phyloP scores from a whole-genome alignment of 2,888 invertebrate species.

The Salticus scenicus region DNA sequence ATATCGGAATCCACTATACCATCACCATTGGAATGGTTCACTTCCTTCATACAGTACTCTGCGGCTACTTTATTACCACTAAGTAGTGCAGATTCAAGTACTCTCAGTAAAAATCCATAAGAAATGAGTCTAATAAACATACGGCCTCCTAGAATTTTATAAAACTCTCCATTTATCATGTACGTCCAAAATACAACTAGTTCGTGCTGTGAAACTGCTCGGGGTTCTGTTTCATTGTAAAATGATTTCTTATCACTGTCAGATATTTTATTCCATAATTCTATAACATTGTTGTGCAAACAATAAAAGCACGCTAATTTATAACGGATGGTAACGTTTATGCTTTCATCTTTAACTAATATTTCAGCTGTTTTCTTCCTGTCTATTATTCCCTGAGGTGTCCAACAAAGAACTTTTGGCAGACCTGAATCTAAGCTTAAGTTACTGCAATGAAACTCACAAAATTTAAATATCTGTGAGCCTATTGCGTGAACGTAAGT shows the following conservation, averaged over 20 bases:
- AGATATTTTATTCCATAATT: slow-evolving; percentile 38
- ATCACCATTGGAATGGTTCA: slow-evolving; percentile 21
- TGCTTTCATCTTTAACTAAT: slow-evolving; percentile 39
- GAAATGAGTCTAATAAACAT: neutral
- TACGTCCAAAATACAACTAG: slow-evolving; percentile 54
- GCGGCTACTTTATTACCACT: slow-evolving; percentile 53
- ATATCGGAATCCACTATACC: slow-evolving; percentile 36
- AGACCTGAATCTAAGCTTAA: neutral
- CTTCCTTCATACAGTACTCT: slow-evolving; percentile 40
- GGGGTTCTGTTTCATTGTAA: slow-evolving; percentile 25
- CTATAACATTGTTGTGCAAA: slow-evolving; percentile 25
- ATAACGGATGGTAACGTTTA: slow-evolving; percentile 14
- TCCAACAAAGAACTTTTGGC: slow-evolving; percentile 32
- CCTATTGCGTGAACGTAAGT: slow-evolving; percentile 31
- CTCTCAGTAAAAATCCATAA: slow-evolving; percentile 31
- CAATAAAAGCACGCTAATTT: slow-evolving; percentile 16
- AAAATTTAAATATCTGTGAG: slow-evolving; percentile 32
- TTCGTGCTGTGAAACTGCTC: slow-evolving; percentile 17
- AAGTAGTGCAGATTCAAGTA: slow-evolving; percentile 54
- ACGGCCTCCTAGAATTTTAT: slow-evolving; percentile 13
- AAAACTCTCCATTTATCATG: slow-evolving; percentile 38
- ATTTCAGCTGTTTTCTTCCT: slow-evolving; percentile 46
- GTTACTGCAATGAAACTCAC: slow-evolving; percentile 18
- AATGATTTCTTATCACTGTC: slow-evolving; percentile 28
- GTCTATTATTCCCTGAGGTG: slow-evolving; percentile 48